Evolutionary conservation across 23 tunicate species (phyloP).

Genomic region (Corella eumyota): DNA sequence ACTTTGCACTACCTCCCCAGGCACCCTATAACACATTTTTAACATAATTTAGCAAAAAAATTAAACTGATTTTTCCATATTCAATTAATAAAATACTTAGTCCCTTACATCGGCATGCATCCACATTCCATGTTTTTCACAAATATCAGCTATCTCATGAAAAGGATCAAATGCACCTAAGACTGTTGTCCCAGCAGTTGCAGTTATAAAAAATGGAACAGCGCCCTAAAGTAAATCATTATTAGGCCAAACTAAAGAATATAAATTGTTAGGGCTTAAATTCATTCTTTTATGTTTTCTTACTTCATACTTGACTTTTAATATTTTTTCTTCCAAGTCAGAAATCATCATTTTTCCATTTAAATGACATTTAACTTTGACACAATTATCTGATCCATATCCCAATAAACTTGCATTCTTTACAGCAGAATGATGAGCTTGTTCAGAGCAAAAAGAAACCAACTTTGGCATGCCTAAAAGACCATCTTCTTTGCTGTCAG

Average conservation of each 20-base stretch:
- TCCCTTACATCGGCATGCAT: slow-evolving; percentile 71
- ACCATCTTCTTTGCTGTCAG: slow-evolving; percentile 43
- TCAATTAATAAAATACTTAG: too few species aligned
- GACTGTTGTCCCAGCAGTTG: slow-evolving; percentile 86
- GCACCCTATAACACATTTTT: slow-evolving; percentile 31
- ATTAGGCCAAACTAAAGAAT: too few species aligned
- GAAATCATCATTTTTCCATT: slow-evolving; percentile 53
- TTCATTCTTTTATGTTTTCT: too few species aligned
- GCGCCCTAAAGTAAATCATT: too few species aligned
- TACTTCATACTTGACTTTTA: slow-evolving; percentile 19
- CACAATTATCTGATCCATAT: slow-evolving; percentile 32
- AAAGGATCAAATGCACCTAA: slow-evolving; percentile 76
- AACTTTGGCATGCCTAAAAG: slow-evolving; percentile 13
- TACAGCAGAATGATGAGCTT: slow-evolving; percentile 43
- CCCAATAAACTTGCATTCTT: slow-evolving; percentile 56
- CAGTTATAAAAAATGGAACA: slow-evolving; percentile 59
- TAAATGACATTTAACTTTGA: slow-evolving; percentile 39
- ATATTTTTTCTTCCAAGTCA: slow-evolving; percentile 33
- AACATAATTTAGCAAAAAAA: background rate
- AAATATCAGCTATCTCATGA: slow-evolving; percentile 45
- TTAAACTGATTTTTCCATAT: too few species aligned
- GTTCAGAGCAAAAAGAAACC: slow-evolving; percentile 42
- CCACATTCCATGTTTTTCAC: slow-evolving; percentile 54
- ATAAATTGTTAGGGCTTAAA: too few species aligned
- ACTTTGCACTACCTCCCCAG: slow-evolving; percentile 64